phyloP scores from a whole-genome alignment of 2,113 vertebrate genomes.

The Chamaetylas fuelleborni region DNA sequence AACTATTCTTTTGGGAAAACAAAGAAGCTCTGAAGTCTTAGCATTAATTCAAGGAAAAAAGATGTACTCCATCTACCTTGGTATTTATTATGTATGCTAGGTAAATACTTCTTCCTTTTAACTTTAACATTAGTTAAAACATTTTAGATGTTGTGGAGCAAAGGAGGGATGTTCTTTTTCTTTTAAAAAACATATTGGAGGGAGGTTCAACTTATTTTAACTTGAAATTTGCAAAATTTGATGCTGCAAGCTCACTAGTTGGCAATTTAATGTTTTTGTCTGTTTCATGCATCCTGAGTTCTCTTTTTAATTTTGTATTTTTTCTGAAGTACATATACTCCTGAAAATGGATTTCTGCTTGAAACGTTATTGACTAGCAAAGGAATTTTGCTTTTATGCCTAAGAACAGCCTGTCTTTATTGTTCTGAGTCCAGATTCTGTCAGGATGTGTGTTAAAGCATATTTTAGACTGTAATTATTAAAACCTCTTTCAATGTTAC shows the following conservation, averaged over 20 bases:
- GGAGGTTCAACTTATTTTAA: not conserved
- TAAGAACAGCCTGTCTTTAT: not conserved
- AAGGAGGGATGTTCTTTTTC: not conserved
- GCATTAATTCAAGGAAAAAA: not conserved
- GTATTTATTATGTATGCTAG: not conserved
- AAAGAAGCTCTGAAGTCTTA: not conserved
- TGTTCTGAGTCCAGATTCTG: not conserved
- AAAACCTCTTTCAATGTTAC: not conserved
- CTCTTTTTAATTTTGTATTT: not conserved
- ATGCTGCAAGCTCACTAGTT: not conserved
- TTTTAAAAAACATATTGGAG: not conserved
- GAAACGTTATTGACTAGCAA: not conserved
- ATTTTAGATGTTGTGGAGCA: not conserved
- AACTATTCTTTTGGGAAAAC: not conserved
- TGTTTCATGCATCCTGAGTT: not conserved
- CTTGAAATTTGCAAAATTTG: not conserved
- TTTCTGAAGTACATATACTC: not conserved
- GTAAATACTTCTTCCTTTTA: not conserved
- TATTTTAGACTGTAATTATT: not conserved
- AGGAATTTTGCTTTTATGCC: not conserved
- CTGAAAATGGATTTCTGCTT: not conserved
- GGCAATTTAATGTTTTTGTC: not conserved
- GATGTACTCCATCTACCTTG: not conserved
- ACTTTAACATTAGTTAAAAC: not conserved
- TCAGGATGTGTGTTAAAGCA: not conserved